Conservation (phyloP, 2,888 invertebrate genomes). For the Hyalella azteca region DNA sequence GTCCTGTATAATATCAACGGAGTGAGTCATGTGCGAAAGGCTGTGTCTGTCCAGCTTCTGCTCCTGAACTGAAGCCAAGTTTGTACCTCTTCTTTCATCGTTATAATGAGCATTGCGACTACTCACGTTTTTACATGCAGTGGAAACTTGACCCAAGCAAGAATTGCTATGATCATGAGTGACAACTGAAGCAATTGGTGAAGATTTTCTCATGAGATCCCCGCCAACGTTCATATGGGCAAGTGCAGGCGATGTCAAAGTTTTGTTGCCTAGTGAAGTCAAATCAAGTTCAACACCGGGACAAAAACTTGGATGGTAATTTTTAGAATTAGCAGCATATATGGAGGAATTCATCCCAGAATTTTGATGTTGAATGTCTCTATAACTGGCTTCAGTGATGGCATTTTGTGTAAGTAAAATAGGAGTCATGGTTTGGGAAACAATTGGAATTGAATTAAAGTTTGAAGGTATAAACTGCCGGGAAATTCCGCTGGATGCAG, state of each 20-base stretch:
- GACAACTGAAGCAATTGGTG: neutral
- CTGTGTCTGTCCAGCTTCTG: neutral
- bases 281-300: neutral
- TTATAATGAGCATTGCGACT: neutral
- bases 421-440: neutral
- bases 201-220: neutral
- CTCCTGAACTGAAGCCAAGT: neutral
- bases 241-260: neutral
- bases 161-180: neutral
- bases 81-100: neutral
- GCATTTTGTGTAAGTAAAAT: neutral
- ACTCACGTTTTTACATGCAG: neutral
- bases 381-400: neutral
- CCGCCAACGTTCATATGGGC: conserved; percentile 7
- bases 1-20: neutral
- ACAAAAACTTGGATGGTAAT: neutral
- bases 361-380: neutral
- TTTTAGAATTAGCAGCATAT: neutral
- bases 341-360: neutral
- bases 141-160: neutral
- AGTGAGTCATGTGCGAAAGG: neutral
- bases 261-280: neutral
- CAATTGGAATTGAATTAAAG: neutral
- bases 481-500: neutral
- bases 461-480: neutral